Evolutionary conservation across 2,797 vertebrate genomes (phyloP), one percentile per base, ranked within the genome.

Genomic region (Chelmon rostratus): DNA sequence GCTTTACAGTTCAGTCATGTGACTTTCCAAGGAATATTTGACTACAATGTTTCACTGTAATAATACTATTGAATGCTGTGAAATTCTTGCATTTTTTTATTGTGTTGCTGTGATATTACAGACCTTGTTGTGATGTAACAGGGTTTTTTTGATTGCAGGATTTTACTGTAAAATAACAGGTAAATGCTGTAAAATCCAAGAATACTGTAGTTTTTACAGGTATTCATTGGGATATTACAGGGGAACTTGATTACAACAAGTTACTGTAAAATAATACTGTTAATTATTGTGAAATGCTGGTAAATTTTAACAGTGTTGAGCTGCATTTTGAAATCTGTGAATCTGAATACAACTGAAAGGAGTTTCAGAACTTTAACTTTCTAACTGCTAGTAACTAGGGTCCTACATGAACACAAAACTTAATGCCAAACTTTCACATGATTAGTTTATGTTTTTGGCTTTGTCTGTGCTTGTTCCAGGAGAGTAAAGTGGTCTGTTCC

Each of bases 201-300:
- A 57, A 59, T 59, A 59, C 57, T 59, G 57, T 59, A 12, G 19
- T 59, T 59, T 59, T 59, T 38, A 59, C 57, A 59, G 57, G 57
- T 59, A 59, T 59, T 59, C 57, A 59, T 38, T 59, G 57, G 57
- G 57, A 59, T 59, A 59, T 59, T 59, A 59, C 35, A 38, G 19
- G 19, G 46, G 46, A 49, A 49, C 46, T 21, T 49, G 49, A 49
- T 49, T 49, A 47, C 46, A 47, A 59, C 57, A 59, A 59, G 57
- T 58, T 58, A 58, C 33, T 37, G 56, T 58, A 33, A 37, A 58
- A 58, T 58, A 58, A 35, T 58, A 25, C 44, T 19, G 44, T 46
- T 46, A 46, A 46, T 46, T 46, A 46, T 46, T 46, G 44, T 46
- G 44, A 46, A 46, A 46, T 46, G 44, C 44, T 46, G 44, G 44